Percentiles rank a stretch among this genome's conserved stretches.
phyloP scores from a whole-genome alignment of 1,140 invertebrate species.

The Formica selysi region DNA sequence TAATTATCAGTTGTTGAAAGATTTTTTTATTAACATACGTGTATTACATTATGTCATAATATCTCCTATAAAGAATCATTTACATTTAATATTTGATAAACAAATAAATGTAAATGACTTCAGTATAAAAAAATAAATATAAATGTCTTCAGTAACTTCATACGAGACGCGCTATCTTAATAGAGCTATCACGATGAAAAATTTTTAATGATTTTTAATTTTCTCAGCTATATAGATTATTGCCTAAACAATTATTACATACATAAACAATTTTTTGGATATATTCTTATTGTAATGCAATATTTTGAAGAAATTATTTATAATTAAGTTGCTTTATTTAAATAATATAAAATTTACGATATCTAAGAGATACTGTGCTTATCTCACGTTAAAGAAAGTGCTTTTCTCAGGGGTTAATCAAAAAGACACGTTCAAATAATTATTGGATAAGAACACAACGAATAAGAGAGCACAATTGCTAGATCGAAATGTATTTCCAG shows the following conservation, averaged over 20 bases:
- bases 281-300: neutral
- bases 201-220: neutral
- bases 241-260: neutral
- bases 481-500: neutral
- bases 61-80: neutral
- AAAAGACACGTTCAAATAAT: conserved; percentile 2
- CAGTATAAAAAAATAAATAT: neutral
- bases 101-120: neutral
- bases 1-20: neutral
- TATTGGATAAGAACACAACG: neutral
- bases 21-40: too few relatives aligned
- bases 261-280: neutral
- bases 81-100: neutral
- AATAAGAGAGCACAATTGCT: neutral
- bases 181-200: neutral
- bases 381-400: neutral
- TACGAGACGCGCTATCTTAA: neutral
- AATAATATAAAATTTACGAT: neutral
- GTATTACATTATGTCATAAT: neutral
- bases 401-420: neutral
- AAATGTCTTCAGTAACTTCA: neutral
- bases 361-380: neutral
- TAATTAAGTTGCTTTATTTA: neutral
- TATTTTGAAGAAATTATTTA: neutral
- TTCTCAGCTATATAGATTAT: neutral